Percentiles rank a stretch among this genome's conserved stretches.
Evolutionary conservation across 2,113 vertebrate genomes (phyloP).

Genomic region (Brachirus orientalis): DNA sequence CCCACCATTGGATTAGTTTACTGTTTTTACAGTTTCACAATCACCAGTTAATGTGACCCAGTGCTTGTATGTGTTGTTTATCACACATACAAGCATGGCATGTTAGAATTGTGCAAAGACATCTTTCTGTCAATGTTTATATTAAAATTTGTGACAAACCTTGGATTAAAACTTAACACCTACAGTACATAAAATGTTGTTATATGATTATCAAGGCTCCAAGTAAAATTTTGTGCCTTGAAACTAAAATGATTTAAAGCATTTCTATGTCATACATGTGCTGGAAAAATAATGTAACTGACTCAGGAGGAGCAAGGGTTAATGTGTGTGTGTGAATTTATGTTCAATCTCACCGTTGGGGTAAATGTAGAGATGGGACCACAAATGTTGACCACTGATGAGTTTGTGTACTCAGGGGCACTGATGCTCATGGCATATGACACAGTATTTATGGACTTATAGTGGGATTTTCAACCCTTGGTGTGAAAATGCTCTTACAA

Average conservation of each 20-base stretch:
- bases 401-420: conserved; percentile 4
- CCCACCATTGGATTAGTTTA: too few species aligned
- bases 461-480: not conserved
- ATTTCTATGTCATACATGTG: conserved; percentile 8
- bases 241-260: conserved; percentile 7
- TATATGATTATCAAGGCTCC: too few species aligned
- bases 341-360: conserved; percentile 15
- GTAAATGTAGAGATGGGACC: not conserved
- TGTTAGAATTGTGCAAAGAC: too few species aligned
- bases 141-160: too few species aligned
- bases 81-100: too few species aligned
- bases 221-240: too few species aligned
- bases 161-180: too few species aligned
- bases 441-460: conserved; percentile 33
- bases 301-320: conserved; percentile 15
- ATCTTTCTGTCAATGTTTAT: not conserved
- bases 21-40: conserved; percentile 1
- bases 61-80: too few species aligned
- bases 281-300: not conserved
- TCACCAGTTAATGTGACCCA: too few species aligned
- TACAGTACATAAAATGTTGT: too few species aligned
- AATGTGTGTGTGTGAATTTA: conserved; percentile 45
- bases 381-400: conserved; percentile 9
- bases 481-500: conserved; percentile 24
- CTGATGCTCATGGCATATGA: not conserved